These are phyloP conservation scores for Epinephelus cyanopodus DNA, from an alignment of 2,113 vertebrate species.

Conservation along the genomic window DNA sequence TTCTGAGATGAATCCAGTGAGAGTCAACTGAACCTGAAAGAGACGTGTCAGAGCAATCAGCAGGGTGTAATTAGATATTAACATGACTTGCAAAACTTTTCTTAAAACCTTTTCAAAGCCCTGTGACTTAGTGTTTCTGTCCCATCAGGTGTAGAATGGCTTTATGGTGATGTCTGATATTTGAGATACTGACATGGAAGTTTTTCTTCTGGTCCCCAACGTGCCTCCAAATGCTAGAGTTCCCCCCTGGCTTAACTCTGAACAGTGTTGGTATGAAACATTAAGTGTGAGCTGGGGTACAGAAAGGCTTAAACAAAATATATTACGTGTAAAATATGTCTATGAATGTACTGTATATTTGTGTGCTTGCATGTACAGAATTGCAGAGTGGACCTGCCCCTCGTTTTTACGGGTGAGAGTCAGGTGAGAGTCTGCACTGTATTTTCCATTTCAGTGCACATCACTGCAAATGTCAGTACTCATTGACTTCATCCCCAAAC, in stretches of 20 bases:
- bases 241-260: not conserved
- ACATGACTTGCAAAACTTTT: not conserved
- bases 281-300: not conserved
- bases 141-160: not conserved
- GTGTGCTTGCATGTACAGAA: not conserved
- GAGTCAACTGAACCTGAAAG: not conserved
- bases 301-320: not conserved
- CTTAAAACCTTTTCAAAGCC: not conserved
- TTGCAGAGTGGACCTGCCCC: slow-evolving; percentile 32
- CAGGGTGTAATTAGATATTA: not conserved
- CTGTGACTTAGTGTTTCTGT: not conserved
- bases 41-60: not conserved
- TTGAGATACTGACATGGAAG: not conserved
- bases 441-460: slow-evolving; percentile 75
- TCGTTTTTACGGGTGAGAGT: slow-evolving; percentile 55
- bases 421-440: slow-evolving; percentile 52
- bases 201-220: not conserved
- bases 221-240: not conserved
- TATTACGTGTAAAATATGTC: not conserved
- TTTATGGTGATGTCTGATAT: not conserved
- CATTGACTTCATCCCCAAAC: slow-evolving; percentile 51
- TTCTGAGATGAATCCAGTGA: not conserved
- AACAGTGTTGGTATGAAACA: not conserved
- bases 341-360: not conserved
- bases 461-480: slow-evolving; percentile 76